A percentile compares a stretch with the other conserved stretches of the same genome.
phyloP scores from a whole-genome alignment of 2,113 vertebrate species.

The Hirundichthys speculiger region DNA sequence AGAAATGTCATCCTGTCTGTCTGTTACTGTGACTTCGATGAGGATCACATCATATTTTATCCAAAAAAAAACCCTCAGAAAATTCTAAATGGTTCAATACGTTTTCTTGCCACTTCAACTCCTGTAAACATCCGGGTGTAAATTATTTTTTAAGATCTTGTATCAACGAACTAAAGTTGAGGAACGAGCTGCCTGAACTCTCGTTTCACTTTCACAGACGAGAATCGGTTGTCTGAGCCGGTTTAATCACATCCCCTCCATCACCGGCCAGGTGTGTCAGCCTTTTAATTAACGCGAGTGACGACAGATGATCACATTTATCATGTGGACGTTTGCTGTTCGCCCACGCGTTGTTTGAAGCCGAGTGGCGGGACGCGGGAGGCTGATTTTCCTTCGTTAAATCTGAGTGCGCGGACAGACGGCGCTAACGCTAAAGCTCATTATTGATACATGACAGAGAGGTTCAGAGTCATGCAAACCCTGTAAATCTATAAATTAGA shows the following conservation, averaged over 20 bases:
- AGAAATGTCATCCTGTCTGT: too few species aligned
- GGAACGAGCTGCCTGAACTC: neutral
- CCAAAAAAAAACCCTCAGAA: too few species aligned
- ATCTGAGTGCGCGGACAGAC: constrained; percentile 5
- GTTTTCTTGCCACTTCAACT: too few species aligned
- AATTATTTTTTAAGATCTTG: too few species aligned
- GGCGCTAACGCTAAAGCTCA: neutral
- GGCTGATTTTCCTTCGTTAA: neutral
- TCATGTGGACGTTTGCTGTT: constrained; percentile 54
- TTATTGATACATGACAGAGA: constrained; percentile 13
- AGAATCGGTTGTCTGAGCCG: constrained; percentile 43
- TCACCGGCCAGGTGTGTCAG: constrained; percentile 66
- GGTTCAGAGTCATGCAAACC: constrained; percentile 22
- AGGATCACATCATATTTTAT: too few species aligned
- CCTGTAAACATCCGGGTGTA: too few species aligned
- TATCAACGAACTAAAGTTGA: neutral
- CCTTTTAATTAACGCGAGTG: constrained; percentile 78
- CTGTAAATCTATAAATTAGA: neutral
- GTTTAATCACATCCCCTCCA: constrained; percentile 60
- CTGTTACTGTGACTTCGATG: too few species aligned
- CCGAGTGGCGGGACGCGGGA: neutral
- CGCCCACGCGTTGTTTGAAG: constrained; percentile 30
- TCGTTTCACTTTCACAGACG: constrained; percentile 47
- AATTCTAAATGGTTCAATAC: too few species aligned
- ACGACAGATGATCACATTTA: constrained; percentile 74